phyloP scores from a whole-genome alignment of 2,113 vertebrate genomes.

The Empidonax traillii region DNA sequence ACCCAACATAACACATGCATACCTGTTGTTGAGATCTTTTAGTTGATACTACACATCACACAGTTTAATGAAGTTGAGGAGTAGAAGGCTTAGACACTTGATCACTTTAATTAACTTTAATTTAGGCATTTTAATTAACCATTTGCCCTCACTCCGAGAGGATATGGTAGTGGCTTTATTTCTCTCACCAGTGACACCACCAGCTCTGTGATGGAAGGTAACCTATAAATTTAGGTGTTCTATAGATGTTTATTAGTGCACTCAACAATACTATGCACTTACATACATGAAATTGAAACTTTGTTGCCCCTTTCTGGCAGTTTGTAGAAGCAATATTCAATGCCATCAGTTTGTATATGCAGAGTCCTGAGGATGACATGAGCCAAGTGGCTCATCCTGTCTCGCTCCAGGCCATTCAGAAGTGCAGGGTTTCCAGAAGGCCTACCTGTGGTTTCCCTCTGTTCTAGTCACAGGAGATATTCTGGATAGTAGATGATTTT shows the following conservation, averaged over 20 bases:
- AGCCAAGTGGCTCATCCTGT: not conserved
- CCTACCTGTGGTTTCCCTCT: not conserved
- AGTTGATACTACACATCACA: not conserved
- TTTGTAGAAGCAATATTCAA: not conserved
- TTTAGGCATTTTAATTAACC: not conserved
- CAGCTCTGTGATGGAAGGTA: not conserved
- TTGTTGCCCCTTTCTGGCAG: not conserved
- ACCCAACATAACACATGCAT: accelerated
- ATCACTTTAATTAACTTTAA: not conserved
- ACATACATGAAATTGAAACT: not conserved
- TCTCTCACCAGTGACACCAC: not conserved
- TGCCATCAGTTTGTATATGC: not conserved
- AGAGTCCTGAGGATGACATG: accelerated
- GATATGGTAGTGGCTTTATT: not conserved
- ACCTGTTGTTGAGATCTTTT: not conserved
- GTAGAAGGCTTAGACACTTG: not conserved
- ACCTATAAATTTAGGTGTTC: not conserved
- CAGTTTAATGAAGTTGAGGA: not conserved
- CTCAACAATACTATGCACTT: not conserved
- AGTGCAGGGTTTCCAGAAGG: not conserved
- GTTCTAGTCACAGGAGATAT: not conserved
- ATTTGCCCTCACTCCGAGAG: not conserved
- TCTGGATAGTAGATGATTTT: not conserved
- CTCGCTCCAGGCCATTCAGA: not conserved
- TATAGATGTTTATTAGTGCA: not conserved